phyloP scores from a whole-genome alignment of 1,140 invertebrate genomes.

The Piezodorus guildinii region DNA sequence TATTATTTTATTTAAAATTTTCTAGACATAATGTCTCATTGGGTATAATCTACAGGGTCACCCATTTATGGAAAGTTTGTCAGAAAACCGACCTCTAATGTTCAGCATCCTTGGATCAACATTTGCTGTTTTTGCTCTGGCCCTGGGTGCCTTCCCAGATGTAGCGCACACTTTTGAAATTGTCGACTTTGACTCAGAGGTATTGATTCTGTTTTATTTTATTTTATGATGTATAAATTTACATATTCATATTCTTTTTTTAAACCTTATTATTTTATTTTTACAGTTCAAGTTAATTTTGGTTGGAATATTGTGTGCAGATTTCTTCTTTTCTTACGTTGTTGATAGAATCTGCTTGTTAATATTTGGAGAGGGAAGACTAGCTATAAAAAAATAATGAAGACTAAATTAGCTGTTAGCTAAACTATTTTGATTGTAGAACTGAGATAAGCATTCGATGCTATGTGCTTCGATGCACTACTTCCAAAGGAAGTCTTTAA shows the following conservation, averaged over 20 bases:
- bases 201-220: background rate
- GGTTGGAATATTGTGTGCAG: slow-evolving; percentile 62
- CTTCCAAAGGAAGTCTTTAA: too few relatives aligned
- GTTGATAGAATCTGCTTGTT: slow-evolving; percentile 76
- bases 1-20: too few relatives aligned
- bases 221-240: background rate
- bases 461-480: too few relatives aligned
- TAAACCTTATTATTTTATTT: slow-evolving; percentile 31
- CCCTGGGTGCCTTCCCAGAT: slow-evolving; percentile 63
- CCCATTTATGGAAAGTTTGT: slow-evolving; percentile 95
- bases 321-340: slow-evolving; percentile 70
- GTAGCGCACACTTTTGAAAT: slow-evolving; percentile 76
- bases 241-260: background rate
- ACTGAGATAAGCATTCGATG: too few relatives aligned
- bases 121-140: slow-evolving; percentile 58
- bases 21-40: too few relatives aligned
- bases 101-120: slow-evolving; percentile 74
- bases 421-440: too few relatives aligned
- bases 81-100: slow-evolving; percentile 81
- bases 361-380: slow-evolving; percentile 72
- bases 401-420: background rate
- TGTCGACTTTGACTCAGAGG: slow-evolving; percentile 72
- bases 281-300: slow-evolving; percentile 76
- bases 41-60: slow-evolving; percentile 57
- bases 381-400: slow-evolving; percentile 30